Percentiles rank a stretch among this genome's conserved stretches.
phyloP scores from a whole-genome alignment of 2,113 vertebrate genomes.

The Myiagra hebetior region DNA sequence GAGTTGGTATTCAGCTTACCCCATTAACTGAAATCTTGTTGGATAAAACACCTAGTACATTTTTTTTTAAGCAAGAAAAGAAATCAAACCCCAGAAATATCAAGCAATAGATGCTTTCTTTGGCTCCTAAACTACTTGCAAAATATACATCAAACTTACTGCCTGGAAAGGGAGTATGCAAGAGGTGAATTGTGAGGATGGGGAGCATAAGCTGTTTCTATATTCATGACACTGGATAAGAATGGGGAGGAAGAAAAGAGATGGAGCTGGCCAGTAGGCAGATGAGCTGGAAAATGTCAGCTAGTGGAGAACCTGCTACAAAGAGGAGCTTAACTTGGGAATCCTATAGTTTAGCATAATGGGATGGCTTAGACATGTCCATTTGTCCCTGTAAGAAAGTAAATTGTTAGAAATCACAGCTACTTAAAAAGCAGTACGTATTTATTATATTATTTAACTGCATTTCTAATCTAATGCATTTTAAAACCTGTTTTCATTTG shows the following conservation, averaged over 20 bases:
- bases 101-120: neutral
- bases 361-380: neutral
- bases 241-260: neutral
- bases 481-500: neutral
- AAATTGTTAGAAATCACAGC: neutral
- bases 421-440: neutral
- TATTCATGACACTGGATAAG: neutral
- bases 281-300: neutral
- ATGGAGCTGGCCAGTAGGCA: neutral
- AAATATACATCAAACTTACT: neutral
- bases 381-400: neutral
- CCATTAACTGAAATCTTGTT: neutral
- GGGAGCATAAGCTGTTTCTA: neutral
- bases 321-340: neutral
- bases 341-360: neutral
- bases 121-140: neutral
- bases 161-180: neutral
- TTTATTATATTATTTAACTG: neutral
- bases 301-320: neutral
- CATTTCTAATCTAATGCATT: neutral
- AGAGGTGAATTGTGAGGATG: neutral
- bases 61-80: neutral
- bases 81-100: neutral
- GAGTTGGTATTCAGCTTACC: neutral
- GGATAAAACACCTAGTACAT: neutral